A percentile compares a stretch with the other conserved stretches of the same genome.
Conservation (phyloP, 2,113 vertebrate genomes). For the Cyphomyrus discorhynchus region DNA sequence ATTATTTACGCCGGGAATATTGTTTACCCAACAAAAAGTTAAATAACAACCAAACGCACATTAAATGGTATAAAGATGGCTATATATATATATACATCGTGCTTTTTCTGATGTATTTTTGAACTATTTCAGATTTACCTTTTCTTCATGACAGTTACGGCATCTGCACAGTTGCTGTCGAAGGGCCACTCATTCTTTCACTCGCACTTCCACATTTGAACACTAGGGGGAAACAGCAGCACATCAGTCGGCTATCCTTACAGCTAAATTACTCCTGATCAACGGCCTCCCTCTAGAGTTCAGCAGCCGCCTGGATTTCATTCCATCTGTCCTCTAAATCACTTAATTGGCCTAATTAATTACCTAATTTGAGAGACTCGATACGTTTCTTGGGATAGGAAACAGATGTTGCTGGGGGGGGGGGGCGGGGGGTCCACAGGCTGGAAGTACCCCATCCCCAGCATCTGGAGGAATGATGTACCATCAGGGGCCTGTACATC, state of each 20-base stretch:
- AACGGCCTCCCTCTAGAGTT: background rate
- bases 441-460: conserved; percentile 15
- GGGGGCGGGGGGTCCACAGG: conserved; percentile 23
- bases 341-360: conserved; percentile 59
- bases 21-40: background rate
- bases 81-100: background rate
- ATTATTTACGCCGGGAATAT: background rate
- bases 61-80: background rate
- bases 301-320: conserved; percentile 50
- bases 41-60: background rate
- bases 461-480: conserved; percentile 17
- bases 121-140: background rate
- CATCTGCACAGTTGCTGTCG: background rate
- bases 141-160: background rate
- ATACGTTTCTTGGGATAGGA: conserved; percentile 44
- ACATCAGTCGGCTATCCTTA: conserved; percentile 11
- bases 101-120: background rate
- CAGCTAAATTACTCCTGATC: conserved; percentile 12
- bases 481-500: background rate
- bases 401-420: conserved; percentile 44
- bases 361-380: conserved; percentile 44
- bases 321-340: conserved; percentile 62
- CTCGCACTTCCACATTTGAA: background rate
- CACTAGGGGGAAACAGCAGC: conserved; percentile 42
- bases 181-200: background rate